Evolutionary conservation across 2,888 invertebrate genomes (phyloP).

Genomic region (Cataglyphis albicans): DNA sequence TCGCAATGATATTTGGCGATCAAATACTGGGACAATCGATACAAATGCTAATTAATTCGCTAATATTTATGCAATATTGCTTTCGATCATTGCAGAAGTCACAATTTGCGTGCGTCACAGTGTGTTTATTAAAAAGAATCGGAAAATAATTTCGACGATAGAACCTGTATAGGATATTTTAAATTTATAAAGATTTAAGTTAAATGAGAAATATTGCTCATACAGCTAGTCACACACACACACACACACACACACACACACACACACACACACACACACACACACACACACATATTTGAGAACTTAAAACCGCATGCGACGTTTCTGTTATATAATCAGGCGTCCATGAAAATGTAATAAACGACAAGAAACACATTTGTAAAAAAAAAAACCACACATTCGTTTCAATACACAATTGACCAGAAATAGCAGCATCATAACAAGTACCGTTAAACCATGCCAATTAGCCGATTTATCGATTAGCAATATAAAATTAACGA

Average conservation of each 20-base stretch:
- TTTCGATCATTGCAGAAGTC: background rate
- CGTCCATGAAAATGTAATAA: background rate
- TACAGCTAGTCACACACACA: background rate
- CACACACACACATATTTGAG: background rate
- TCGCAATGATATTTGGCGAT: background rate
- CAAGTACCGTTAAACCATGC: background rate
- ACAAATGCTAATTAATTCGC: slow-evolving; percentile 7
- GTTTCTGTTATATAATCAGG: slow-evolving; percentile 18
- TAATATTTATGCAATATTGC: background rate
- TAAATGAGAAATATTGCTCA: background rate
- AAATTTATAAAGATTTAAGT: background rate
- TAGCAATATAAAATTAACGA: slow-evolving; percentile 11
- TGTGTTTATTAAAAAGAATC: background rate
- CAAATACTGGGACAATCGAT: background rate
- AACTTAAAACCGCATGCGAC: background rate
- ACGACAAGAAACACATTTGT: background rate
- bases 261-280: too few relatives aligned
- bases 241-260: background rate
- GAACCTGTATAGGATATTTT: background rate
- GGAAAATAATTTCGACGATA: background rate
- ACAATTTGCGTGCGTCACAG: background rate
- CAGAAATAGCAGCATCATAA: background rate
- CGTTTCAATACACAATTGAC: background rate
- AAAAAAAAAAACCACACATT: background rate
- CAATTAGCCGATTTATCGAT: background rate